Evolutionary conservation across 2,797 vertebrate genomes (phyloP).

Genomic region (Rhinichthys osculus): DNA sequence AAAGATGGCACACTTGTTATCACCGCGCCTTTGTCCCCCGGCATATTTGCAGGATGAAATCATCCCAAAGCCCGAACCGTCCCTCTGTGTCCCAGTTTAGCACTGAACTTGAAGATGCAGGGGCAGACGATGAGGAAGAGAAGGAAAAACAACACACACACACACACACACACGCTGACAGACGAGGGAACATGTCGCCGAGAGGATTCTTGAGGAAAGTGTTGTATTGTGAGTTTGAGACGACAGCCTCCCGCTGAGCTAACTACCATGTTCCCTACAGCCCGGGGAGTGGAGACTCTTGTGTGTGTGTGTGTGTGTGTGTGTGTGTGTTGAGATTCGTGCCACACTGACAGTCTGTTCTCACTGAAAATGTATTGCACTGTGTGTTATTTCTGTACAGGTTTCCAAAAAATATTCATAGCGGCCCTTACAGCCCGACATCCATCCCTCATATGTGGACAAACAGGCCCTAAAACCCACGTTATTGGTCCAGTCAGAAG

Average conservation of each 20-base stretch:
- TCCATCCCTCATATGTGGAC: not conserved
- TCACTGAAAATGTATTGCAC: no score
- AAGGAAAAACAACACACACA: not conserved
- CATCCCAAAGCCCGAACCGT: conserved; percentile 61
- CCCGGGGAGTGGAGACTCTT: not conserved
- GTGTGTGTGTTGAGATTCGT: not conserved
- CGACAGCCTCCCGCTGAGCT: conserved; percentile 9
- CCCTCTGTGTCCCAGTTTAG: conserved; percentile 66
- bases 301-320: no score
- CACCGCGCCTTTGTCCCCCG: conserved; percentile 63
- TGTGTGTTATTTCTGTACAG: not conserved
- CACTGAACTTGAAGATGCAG: conserved; percentile 25
- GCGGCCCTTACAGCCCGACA: not conserved
- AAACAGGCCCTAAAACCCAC: not conserved
- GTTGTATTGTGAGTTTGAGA: not conserved
- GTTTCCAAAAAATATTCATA: not conserved
- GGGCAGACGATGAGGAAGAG: conserved; percentile 36
- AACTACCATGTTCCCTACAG: not conserved
- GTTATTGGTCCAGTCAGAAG: no score
- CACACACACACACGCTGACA: not conserved
- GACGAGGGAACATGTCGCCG: not conserved
- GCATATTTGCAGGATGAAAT: conserved; percentile 72
- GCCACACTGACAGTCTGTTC: not conserved
- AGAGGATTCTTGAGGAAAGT: conserved; percentile 4
- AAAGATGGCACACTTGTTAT: conserved; percentile 62